Percentiles rank a stretch among this genome's conserved stretches.
These are phyloP conservation scores for Delichon dasypus DNA, from an alignment of 2,797 vertebrate species.

Conservation along the genomic window DNA sequence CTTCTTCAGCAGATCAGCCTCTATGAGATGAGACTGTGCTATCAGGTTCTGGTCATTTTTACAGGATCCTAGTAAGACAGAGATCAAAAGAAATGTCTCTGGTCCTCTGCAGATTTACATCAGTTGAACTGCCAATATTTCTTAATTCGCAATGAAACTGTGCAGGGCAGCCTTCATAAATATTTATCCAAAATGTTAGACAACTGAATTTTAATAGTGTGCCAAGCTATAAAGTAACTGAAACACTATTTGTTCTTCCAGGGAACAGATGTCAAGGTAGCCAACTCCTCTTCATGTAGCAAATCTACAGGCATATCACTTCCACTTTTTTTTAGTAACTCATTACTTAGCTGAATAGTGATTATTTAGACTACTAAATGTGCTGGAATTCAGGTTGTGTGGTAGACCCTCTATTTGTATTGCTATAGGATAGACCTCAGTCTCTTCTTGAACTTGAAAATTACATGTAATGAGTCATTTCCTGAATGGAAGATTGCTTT, in stretches of 20 bases:
- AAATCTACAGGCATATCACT: constrained; percentile 25
- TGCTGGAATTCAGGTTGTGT: constrained; percentile 7
- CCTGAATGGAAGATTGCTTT: constrained; percentile 48
- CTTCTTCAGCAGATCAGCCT: not conserved
- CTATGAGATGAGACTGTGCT: constrained; percentile 37
- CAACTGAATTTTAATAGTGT: constrained; percentile 63
- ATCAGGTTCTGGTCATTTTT: constrained; percentile 78
- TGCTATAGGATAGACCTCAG: constrained; percentile 41
- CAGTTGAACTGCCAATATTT: constrained; percentile 77
- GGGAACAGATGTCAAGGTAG: constrained; percentile 48
- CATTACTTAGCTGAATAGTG: not conserved
- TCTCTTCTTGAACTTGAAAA: constrained; percentile 56
- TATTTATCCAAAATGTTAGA: constrained; percentile 69
- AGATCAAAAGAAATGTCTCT: constrained; percentile 83
- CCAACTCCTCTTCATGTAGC: not conserved
- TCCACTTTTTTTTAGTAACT: not conserved
- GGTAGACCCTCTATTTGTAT: constrained; percentile 36
- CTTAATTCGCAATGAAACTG: constrained; percentile 71
- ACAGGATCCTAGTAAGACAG: constrained; percentile 72
- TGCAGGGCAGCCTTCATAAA: constrained; percentile 70
- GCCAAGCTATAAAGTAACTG: constrained; percentile 67
- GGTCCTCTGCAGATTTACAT: constrained; percentile 77
- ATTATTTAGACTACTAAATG: constrained; percentile 51
- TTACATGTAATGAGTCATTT: constrained; percentile 63
- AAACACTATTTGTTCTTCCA: constrained; percentile 65